Base-by-base conservation (phyloP, 2,888 invertebrate genomes). In the Scaptomyza polygonia region DNA sequence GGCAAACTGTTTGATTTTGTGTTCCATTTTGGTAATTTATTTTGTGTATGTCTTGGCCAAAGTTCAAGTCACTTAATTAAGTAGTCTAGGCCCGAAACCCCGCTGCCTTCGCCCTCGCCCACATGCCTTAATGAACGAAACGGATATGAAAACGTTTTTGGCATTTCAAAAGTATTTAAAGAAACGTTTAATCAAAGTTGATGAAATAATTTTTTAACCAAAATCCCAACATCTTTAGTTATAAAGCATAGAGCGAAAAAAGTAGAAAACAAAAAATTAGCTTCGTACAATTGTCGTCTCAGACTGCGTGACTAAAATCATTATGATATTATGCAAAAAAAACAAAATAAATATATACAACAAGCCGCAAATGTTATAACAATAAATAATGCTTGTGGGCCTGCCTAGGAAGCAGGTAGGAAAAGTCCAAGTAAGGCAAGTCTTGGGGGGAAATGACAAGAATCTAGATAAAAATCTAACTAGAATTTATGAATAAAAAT, bases 301-400 rank as follows among this genome's bases (percentile, higher is more conserved):
- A 49, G 63, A 68, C 39, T 75, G 85, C 86, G 86, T 80, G 86
- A 80, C 84, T 55, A 21, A 77, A 74, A 74, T 63, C 54, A 75
- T 84, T 86, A 70, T 75, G 67, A 70, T 59, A 84, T 68, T 80
- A 83, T 70, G 40, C 32, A 42, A 51, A 65, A 14, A 67, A 48
- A 5, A 47, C 32, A 21, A 11, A 21, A 21, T 21, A 21, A 21
- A 21, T 4, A 4, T 11, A 44, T 30, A 14, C 14, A 49, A 44
- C 58, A 73, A 61, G 64, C 56, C 49, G 27, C 43, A 70, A 57
- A 56, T 71, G 59, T 64, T 67, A 65, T 59, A 67, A 64, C 52
- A 66, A 78, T 70, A 81, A 67, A 80, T 77, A 67, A 57, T 47
- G 21, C 16, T n/a, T 36, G 27, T 27, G 34, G 34, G 29, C 16